A percentile compares a stretch with the other conserved stretches of the same genome.
Conservation (phyloP, 2,113 vertebrate genomes). For the Nanorana parkeri region DNA sequence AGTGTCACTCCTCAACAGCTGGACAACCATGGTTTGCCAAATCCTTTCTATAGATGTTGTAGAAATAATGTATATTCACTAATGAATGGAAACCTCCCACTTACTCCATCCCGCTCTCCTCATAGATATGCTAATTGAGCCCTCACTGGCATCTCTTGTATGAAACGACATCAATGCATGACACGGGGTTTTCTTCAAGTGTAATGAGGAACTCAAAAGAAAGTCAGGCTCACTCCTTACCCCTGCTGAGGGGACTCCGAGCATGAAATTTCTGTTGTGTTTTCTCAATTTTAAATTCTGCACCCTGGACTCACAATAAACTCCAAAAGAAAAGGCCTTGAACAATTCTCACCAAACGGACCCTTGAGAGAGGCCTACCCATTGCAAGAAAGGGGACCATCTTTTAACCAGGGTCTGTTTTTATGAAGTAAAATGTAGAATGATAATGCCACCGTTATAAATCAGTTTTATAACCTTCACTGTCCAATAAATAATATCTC, state of each 20-base stretch:
- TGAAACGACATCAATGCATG: conserved; percentile 29
- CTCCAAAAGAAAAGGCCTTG: conserved; percentile 7
- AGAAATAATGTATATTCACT: neutral
- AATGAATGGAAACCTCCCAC: conserved; percentile 3
- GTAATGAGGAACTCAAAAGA: conserved; percentile 18
- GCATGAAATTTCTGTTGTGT: conserved; percentile 43
- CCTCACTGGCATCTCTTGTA: conserved; percentile 13
- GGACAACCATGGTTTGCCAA: neutral
- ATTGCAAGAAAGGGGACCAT: neutral
- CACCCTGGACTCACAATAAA: conserved; percentile 10
- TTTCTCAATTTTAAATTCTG: neutral
- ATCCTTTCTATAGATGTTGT: neutral
- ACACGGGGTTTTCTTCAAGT: conserved; percentile 18
- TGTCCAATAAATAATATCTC: no score
- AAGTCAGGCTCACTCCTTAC: conserved; percentile 25
- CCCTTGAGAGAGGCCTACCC: conserved; percentile 5
- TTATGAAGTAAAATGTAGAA: no score
- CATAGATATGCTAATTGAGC: conserved; percentile 52
- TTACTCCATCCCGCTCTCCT: neutral
- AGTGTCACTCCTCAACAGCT: no score
- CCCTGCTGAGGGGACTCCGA: conserved; percentile 5
- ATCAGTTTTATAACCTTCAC: no score
- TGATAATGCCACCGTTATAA: no score
- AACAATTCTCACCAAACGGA: conserved; percentile 1
- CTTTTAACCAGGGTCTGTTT: no score